Evolutionary conservation across 2,113 vertebrate species (phyloP), one percentile per base, ranked within the genome.

Genomic region (Chelonoidis abingdonii): DNA sequence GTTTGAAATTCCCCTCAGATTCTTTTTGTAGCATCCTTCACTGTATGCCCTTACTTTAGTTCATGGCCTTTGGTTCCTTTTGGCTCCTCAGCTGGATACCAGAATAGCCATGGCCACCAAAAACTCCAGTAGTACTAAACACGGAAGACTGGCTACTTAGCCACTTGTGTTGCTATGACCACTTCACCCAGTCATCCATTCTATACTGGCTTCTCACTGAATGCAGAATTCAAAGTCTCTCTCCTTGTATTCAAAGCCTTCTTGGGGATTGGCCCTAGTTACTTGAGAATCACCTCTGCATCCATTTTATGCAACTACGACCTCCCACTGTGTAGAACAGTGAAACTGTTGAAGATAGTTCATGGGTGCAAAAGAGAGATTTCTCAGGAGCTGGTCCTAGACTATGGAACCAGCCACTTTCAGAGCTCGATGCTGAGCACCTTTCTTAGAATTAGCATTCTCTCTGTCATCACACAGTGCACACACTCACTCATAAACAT

Each of bases 401-500:
- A 54, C 5, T 29, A 25, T 76, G 24, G 22, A 76, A 76, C 38
- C 41, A 7, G 8, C 6, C 35, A 3, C 21, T 75, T 80, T 14
- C 16, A 22, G 38, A 93, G 47, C 38, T 84, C 5, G 62, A 69
- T n/a, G 5, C 35, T 84, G 44, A 86, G 79, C 3, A 53, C 0
- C 0, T 6, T 10, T 0, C 52, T 24, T 49, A 14, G 16, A 62
- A 22, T 52, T 1, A 5, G 3, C 2, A n/a, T 86, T 83, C 6
- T 21, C 29, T 1, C 65, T 72, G 11, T 87, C 86, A 81, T 89
- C 11, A 0, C 0, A 38, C 27, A 7, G 2, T 38, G 44, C 3
- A 0, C 21, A 10, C 1, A 0, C 44, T 35, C 29, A 10, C 59
- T 44, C 3, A n/a, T 89, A 2, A 1, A 0, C 1, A 27, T 29